Evolutionary conservation across 2,797 vertebrate species (phyloP).

Genomic region (Gorsachius magnificus): DNA sequence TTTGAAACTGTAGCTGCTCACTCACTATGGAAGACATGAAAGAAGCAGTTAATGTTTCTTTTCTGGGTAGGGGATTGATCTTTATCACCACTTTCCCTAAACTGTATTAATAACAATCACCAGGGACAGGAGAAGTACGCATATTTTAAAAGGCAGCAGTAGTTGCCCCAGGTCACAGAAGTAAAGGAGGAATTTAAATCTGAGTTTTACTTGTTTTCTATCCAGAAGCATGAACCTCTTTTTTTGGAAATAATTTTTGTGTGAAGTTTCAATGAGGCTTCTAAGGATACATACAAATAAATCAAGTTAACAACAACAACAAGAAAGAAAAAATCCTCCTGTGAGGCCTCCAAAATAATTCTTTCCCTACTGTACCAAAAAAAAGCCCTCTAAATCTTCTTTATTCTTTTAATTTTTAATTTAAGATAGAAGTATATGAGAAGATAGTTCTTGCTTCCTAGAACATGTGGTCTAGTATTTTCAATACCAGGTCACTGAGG

Average conservation of each 20-base stretch:
- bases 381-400: neutral
- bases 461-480: neutral
- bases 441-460: neutral
- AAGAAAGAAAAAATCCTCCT: neutral
- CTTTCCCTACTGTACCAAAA: neutral
- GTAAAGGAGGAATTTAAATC: neutral
- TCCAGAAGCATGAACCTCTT: neutral
- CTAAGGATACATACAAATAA: neutral
- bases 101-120: constrained; percentile 62
- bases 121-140: neutral
- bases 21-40: constrained; percentile 20
- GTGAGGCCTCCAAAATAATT: neutral
- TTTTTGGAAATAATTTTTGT: neutral
- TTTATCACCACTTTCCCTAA: constrained; percentile 56
- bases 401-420: neutral
- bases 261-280: neutral
- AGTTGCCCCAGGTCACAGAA: constrained; percentile 26
- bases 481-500: neutral
- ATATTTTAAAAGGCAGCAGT: constrained; percentile 27
- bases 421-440: neutral
- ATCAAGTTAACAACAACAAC: neutral
- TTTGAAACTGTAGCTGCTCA: constrained; percentile 45
- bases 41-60: constrained; percentile 41
- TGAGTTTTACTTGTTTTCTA: constrained; percentile 18
- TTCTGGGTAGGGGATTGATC: constrained; percentile 44